Evolutionary conservation across 2,888 invertebrate species (phyloP).

Genomic region (Macrophya alboannulata): DNA sequence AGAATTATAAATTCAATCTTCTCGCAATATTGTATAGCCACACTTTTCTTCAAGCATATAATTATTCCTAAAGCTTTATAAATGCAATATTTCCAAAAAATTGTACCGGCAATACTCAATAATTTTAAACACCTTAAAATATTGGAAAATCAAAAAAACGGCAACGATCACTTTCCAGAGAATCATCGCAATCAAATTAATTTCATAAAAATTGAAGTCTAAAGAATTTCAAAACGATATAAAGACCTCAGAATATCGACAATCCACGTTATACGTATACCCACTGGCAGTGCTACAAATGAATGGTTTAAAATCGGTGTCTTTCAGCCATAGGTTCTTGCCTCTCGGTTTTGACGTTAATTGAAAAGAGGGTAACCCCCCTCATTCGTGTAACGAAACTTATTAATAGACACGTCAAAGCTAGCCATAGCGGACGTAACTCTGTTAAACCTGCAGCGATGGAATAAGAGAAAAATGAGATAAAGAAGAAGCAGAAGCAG

Average conservation of each 20-base stretch:
- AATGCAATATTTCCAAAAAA: background rate
- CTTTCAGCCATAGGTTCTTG: background rate
- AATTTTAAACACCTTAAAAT: background rate
- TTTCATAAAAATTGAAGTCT: background rate
- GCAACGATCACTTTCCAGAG: background rate
- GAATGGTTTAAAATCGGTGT: background rate
- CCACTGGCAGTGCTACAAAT: background rate
- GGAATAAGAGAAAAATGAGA: background rate
- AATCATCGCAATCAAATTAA: background rate
- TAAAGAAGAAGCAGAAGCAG: background rate
- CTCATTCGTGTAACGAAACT: constrained; percentile 33
- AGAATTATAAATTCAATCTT: background rate
- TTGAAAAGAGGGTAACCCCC: constrained; percentile 7
- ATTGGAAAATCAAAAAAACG: background rate
- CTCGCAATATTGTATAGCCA: background rate
- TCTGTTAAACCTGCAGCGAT: background rate
- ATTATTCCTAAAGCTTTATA: background rate
- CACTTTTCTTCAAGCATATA: background rate
- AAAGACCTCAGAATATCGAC: background rate
- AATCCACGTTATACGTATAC: background rate
- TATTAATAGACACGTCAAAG: constrained; percentile 43
- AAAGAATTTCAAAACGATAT: background rate
- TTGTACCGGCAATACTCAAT: background rate
- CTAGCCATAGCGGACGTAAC: constrained; percentile 3
- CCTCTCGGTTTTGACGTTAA: constrained; percentile 31